Evolutionary conservation across 2,888 invertebrate species (phyloP).

Genomic region (Stenurella melanura): DNA sequence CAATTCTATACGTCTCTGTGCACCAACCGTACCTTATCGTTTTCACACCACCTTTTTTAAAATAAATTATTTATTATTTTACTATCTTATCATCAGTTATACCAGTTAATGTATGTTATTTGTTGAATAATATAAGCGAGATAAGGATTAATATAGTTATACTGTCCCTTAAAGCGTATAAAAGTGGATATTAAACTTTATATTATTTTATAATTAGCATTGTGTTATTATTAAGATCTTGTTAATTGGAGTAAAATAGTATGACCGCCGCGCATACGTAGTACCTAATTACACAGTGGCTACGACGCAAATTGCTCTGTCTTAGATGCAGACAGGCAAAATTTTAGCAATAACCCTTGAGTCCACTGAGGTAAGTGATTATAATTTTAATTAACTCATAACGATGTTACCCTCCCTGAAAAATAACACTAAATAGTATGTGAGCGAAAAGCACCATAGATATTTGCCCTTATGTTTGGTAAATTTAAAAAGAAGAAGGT

Average conservation of each 20-base stretch:
- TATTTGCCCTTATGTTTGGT: too few relatives aligned
- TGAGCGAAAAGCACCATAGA: too few relatives aligned
- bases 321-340: too few relatives aligned
- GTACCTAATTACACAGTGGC: constrained; percentile 9
- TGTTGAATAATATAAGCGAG: neutral
- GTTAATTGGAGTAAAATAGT: constrained; percentile 16
- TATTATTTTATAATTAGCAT: constrained; percentile 25
- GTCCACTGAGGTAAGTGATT: neutral
- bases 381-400: neutral
- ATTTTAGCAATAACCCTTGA: neutral
- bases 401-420: neutral
- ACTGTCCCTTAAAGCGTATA: constrained; percentile 15
- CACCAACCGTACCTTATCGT: constrained; percentile 35
- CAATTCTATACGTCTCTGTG: constrained; percentile 31
- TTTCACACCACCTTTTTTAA: constrained; percentile 38
- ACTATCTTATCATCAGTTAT: constrained; percentile 12
- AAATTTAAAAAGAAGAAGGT: too few relatives aligned
- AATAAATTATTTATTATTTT: constrained; percentile 8
- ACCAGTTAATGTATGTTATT: neutral
- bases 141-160: constrained; percentile 5
- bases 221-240: constrained; percentile 3
- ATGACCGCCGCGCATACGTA: constrained; percentile 13
- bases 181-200: constrained; percentile 20
- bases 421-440: too few relatives aligned
- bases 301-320: constrained; percentile 4